Percentiles rank a stretch among this genome's conserved stretches.
phyloP scores from a whole-genome alignment of 2,113 vertebrate genomes.

The Eretmochelys imbricata region DNA sequence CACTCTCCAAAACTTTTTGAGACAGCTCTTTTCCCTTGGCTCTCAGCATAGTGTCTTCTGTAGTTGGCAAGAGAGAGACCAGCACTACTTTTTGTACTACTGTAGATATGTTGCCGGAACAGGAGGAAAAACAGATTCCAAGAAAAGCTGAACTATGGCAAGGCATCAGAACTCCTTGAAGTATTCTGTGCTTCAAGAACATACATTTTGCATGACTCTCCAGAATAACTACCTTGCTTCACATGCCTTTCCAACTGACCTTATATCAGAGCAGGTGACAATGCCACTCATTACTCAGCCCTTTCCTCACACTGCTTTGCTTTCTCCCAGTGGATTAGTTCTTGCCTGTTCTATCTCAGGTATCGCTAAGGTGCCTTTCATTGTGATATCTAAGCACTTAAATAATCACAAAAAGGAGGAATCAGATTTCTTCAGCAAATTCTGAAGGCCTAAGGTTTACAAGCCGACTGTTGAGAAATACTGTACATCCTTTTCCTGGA shows the following conservation, averaged over 20 bases:
- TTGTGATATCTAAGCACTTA: background rate
- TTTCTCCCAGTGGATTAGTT: background rate
- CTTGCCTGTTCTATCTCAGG: background rate
- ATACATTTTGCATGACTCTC: background rate
- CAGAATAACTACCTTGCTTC: background rate
- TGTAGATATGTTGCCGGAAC: background rate
- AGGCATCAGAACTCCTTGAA: background rate
- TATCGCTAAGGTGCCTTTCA: background rate
- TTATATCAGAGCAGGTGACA: background rate
- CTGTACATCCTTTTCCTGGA: rapidly evolving
- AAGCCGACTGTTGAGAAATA: background rate
- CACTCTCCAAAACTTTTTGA: background rate
- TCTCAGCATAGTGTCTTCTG: background rate
- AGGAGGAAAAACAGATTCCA: background rate
- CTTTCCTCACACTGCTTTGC: background rate
- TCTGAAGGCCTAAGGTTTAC: background rate
- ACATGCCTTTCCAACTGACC: background rate
- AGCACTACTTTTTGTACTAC: background rate
- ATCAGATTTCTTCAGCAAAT: background rate
- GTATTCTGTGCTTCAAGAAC: background rate
- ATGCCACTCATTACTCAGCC: background rate
- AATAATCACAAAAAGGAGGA: background rate
- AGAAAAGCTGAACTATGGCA: background rate
- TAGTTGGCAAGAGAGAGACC: background rate
- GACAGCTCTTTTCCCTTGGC: background rate